Base-by-base conservation (phyloP, 2,888 invertebrate species). In the Melikaiella ostensackeni region DNA sequence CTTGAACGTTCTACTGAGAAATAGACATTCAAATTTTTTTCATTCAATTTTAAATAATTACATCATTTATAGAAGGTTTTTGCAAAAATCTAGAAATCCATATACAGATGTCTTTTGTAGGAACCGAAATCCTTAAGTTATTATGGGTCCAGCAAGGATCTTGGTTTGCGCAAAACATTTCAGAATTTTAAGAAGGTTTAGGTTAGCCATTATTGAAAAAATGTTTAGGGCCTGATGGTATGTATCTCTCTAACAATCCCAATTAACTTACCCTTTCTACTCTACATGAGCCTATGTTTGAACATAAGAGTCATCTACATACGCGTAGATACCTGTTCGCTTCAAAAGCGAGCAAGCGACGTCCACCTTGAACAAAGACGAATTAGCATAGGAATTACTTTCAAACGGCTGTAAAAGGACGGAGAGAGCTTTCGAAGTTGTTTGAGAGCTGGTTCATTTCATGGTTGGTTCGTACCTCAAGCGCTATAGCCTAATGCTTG, bases 321-420 rank as follows among this genome's bases (percentile, higher is more conserved):
- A 46, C 46, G 19, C 19, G 2, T 7, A 19, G 6, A 46, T 46
- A 46, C 46, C 1, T 46, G 19, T 19, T 11, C 46, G 2, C 19
- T 46, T 19, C 19, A 46, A 46, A 19, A 46, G 46, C 46, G 46
- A 46, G 46, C 19, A 19, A 70, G 59, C 46, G 77, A 59, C 77
- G 77, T 83, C 78, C 81, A 84, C 85, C 77, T 77, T 74, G 79
- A 79, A 83, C 84, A 86, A 88, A 88, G 87, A 86, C 86, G 87
- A 87, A 89, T 89, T 88, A 89, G 86, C 89, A 88, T 89, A 84
- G 87, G 86, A 89, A 88, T 88, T 87, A 87, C 46, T 46, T 46
- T 46, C 46, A 1, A 46, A 46, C 78, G 83, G 80, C 80, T 83
- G 81, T 80, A 81, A 80, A 82, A 84, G 83, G 81, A 80, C 80